Evolutionary conservation across 2,113 vertebrate species (phyloP).

Genomic region (Indri indri): DNA sequence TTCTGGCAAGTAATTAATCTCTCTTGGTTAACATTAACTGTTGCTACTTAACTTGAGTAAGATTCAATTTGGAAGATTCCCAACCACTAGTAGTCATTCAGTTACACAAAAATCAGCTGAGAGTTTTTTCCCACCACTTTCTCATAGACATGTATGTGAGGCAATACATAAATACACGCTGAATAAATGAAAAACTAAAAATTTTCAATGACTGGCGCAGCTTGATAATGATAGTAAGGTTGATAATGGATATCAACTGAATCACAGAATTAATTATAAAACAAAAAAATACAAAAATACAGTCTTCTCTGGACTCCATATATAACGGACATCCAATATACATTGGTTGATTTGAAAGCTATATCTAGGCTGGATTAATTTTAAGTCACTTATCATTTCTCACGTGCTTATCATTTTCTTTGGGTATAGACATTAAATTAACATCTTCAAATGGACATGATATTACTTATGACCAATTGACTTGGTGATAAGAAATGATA

Average conservation of each 20-base stretch:
- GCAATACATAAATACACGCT: neutral
- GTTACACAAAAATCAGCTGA: neutral
- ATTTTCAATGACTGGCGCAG: neutral
- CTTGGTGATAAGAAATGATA: neutral
- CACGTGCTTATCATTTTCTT: neutral
- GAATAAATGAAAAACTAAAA: neutral
- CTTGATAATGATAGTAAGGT: neutral
- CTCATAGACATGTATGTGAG: neutral
- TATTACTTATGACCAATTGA: neutral
- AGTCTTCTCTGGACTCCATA: neutral
- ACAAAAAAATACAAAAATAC: neutral
- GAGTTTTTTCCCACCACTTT: neutral
- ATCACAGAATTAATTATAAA: neutral
- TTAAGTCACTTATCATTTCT: conserved; percentile 17
- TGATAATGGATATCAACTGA: neutral
- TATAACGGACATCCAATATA: neutral
- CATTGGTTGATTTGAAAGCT: neutral
- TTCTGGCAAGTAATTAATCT: conserved; percentile 17
- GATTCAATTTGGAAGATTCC: neutral
- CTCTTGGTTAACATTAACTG: conserved; percentile 20
- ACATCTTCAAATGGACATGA: neutral
- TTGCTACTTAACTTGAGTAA: neutral
- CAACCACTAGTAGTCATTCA: neutral
- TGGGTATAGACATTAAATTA: neutral
- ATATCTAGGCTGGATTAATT: neutral